phyloP scores from a whole-genome alignment of 2,113 vertebrate genomes.

The Falco punctatus region DNA sequence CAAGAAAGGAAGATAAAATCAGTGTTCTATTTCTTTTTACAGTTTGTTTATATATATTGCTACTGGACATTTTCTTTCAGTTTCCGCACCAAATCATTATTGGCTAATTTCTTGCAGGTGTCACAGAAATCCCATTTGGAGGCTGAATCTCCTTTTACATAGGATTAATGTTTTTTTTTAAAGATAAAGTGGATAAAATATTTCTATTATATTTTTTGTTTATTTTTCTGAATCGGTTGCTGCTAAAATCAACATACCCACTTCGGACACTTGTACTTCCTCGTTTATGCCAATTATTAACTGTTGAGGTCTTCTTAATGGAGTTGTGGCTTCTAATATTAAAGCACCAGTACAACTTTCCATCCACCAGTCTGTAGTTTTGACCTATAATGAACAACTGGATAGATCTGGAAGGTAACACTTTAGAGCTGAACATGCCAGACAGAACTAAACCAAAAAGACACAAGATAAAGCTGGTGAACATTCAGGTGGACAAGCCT shows the following conservation, averaged over 20 bases:
- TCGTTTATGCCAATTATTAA: background rate
- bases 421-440: background rate
- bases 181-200: background rate
- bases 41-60: background rate
- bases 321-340: background rate
- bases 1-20: background rate
- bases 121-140: background rate
- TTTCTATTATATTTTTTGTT: background rate
- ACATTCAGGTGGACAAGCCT: background rate
- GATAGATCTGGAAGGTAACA: background rate
- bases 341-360: background rate
- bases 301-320: background rate
- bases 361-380: background rate
- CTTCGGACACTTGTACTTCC: background rate
- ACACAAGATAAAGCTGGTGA: background rate
- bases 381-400: background rate
- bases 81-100: background rate
- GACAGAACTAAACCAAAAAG: background rate
- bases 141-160: background rate
- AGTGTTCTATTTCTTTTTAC: background rate
- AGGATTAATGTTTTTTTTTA: rapidly evolving
- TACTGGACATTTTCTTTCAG: background rate
- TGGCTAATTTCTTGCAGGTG: background rate
- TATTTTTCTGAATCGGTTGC: background rate
- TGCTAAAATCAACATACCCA: background rate